Evolutionary conservation across 2,113 vertebrate genomes (phyloP).

Genomic region (Clarias magur): DNA sequence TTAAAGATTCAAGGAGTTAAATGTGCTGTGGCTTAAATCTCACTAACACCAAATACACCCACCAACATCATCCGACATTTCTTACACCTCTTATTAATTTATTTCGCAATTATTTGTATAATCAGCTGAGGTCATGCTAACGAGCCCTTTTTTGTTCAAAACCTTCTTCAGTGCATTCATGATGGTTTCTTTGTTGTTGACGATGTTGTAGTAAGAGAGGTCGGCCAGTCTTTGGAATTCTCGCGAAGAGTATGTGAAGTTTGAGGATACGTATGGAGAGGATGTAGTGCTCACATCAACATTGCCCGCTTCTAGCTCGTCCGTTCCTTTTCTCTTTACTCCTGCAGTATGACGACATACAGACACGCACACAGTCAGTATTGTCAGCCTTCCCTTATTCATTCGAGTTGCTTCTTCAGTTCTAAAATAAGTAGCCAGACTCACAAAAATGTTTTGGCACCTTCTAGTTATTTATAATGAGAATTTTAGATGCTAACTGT

Average conservation of each 20-base stretch:
- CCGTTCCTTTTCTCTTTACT: neutral
- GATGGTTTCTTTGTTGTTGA: conserved; percentile 73
- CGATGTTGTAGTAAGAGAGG: conserved; percentile 76
- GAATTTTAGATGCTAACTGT: no score
- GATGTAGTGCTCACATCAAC: conserved; percentile 65
- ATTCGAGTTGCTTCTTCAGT: no score
- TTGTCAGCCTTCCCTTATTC: no score
- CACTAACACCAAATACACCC: no score
- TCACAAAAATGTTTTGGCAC: no score
- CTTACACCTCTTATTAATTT: neutral
- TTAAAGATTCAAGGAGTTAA: no score
- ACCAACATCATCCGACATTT: neutral
- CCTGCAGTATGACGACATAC: neutral
- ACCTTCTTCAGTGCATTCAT: conserved; percentile 63
- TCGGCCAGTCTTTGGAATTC: conserved; percentile 72
- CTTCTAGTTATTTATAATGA: no score
- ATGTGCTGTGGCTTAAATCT: no score
- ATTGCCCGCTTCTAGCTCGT: conserved; percentile 65
- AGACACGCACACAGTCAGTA: no score
- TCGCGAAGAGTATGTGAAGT: conserved; percentile 72
- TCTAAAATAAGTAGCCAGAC: no score
- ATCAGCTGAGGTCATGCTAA: no score
- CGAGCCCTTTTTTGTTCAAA: conserved; percentile 50
- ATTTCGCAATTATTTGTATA: neutral
- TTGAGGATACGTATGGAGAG: conserved; percentile 75